Percentiles rank a stretch among this genome's conserved stretches.
Conservation (phyloP, 2,888 invertebrate genomes). For the Caenorhabditis wallacei region DNA sequence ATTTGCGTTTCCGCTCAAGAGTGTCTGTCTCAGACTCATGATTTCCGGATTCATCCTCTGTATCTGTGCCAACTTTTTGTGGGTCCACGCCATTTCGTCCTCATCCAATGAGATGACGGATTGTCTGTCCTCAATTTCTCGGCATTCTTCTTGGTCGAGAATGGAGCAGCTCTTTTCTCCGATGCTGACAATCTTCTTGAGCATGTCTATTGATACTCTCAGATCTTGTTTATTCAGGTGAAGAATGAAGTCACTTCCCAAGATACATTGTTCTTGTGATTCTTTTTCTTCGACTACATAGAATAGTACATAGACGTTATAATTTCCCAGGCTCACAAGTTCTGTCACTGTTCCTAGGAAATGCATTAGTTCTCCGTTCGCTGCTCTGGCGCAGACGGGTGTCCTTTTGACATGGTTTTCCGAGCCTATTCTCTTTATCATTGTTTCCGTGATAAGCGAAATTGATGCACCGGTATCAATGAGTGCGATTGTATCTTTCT, state of each 20-base stretch:
- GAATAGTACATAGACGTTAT: not conserved
- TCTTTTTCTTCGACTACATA: not conserved
- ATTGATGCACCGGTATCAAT: not conserved
- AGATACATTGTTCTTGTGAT: not conserved
- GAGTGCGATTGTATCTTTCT: not conserved
- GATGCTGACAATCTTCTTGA: not conserved
- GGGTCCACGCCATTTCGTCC: not conserved
- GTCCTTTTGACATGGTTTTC: not conserved
- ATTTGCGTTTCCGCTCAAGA: not conserved
- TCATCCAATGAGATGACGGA: not conserved
- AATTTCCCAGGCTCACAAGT: not conserved
- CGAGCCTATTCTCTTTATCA: not conserved
- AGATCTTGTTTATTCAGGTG: not conserved
- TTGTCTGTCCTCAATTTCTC: too few relatives aligned
- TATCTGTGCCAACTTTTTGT: not conserved
- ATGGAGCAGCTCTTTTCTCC: not conserved
- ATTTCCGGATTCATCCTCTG: not conserved
- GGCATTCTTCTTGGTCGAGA: not conserved
- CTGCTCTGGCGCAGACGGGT: not conserved
- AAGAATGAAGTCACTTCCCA: not conserved
- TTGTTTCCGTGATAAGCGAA: conserved; percentile 1
- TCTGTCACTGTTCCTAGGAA: not conserved
- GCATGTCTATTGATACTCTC: not conserved
- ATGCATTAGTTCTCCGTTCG: not conserved
- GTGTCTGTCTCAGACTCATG: not conserved